These are phyloP conservation scores for Callinectes sapidus DNA, from an alignment of 2,888 invertebrate genomes.

Conservation along the genomic window DNA sequence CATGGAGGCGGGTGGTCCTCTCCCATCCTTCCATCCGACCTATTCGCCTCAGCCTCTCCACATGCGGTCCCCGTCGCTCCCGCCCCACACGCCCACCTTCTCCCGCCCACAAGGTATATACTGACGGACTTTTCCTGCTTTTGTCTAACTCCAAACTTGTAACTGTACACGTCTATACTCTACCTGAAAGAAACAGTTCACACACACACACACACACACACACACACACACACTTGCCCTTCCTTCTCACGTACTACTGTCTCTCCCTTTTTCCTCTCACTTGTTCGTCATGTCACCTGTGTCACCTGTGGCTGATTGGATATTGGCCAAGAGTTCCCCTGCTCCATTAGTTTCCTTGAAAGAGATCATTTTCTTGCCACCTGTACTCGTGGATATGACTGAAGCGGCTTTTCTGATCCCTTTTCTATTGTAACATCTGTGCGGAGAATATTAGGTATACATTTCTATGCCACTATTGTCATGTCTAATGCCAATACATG, in stretches of 20 bases:
- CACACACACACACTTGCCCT: background rate
- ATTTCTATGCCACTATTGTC: background rate
- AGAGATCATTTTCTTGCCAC: constrained; percentile 25
- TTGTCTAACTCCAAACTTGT: background rate
- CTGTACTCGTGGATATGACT: background rate
- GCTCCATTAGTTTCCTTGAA: background rate
- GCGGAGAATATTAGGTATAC: background rate
- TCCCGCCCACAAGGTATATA: constrained; percentile 64
- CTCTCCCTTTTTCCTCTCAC: background rate
- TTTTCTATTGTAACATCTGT: background rate
- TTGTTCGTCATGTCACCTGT: background rate
- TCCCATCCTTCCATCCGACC: constrained; percentile 61
- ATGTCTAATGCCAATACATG: background rate
- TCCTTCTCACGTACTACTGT: background rate
- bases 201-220: constrained; percentile 24
- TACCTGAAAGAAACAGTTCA: background rate
- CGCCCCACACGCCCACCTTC: constrained; percentile 63
- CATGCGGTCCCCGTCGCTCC: constrained; percentile 59
- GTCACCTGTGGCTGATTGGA: background rate
- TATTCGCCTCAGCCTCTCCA: constrained; percentile 69
- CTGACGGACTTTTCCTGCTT: background rate
- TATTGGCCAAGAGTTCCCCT: background rate
- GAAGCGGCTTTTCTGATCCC: background rate
- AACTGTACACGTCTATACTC: background rate
- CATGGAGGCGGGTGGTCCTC: constrained; percentile 57